Conservation (phyloP, 1,140 invertebrate species). For the Drosophila fuyamai region DNA sequence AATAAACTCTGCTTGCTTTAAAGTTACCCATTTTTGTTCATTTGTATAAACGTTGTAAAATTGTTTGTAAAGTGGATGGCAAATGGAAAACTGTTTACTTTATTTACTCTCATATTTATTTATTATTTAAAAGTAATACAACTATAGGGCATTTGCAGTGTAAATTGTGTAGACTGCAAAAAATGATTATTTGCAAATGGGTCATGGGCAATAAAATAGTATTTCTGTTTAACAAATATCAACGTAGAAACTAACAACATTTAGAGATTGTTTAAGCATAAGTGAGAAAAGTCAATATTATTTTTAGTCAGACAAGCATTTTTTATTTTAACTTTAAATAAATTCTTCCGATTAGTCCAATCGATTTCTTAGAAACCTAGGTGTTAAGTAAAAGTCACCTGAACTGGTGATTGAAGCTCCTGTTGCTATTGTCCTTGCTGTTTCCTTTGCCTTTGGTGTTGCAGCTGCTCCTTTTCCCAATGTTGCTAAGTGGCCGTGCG, state of each 20-base stretch:
- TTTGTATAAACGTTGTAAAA: conserved; percentile 4
- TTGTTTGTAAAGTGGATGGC: conserved; percentile 1
- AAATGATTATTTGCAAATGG: not conserved
- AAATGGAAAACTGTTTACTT: not conserved
- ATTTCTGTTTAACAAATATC: not conserved
- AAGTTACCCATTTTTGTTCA: not conserved
- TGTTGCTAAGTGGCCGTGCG: conserved; percentile 61
- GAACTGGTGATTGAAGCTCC: conserved; percentile 13
- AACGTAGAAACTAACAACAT: not conserved
- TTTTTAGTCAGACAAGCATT: too few species aligned
- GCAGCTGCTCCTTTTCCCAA: conserved; percentile 37
- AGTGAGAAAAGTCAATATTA: not conserved
- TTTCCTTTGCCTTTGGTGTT: conserved; percentile 9
- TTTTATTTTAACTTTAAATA: too few species aligned
- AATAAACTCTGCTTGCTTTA: not conserved
- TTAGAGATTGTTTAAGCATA: not conserved
- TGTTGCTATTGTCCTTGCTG: conserved; percentile 27
- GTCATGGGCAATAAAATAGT: not conserved
- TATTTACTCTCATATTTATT: conserved; percentile 5
- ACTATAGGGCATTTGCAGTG: not conserved
- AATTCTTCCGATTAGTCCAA: too few species aligned
- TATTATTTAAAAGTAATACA: not conserved
- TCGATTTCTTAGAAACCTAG: conserved; percentile 8
- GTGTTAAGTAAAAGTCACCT: conserved; percentile 55
- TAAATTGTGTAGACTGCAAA: not conserved